Base-by-base conservation (phyloP, 2,888 invertebrate species). In the Platycnemis pennipes region DNA sequence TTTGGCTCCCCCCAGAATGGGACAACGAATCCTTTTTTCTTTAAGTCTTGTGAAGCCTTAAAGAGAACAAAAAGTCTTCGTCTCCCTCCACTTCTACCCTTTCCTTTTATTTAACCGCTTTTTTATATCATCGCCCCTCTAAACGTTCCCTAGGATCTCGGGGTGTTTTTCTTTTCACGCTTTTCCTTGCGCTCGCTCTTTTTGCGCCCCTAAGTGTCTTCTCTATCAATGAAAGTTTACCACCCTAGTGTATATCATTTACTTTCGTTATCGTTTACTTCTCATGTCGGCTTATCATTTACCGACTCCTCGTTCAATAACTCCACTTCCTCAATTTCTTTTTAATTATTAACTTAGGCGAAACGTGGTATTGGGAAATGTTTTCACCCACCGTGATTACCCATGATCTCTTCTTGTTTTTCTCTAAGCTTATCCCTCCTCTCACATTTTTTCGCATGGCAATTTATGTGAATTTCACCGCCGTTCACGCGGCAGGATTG, bases 151-250 rank as follows among this genome's bases (percentile, higher is more conserved):
- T 11, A 11, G 13, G 49, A 49, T 11, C 11, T 49, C 13, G 4
- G 49, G 26, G 63, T 63, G 63, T 63, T 63, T 63, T 63, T 63
- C 63, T 63, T 63, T 63, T n/a, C 63, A n/a, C 49, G 49, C 19
- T 16, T n/a, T n/a, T n/a, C n/a, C 49, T 11, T 26, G 26, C n/a
- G n/a, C 63, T n/a, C 19, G n/a, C 89, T 56, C 89, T 37, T 26
- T 89, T 89, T 56, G 56, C 89, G 89, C 89, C 89, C 42, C 89
- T 31, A 31, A 53, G 53, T 89, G n/a, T 89, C 42, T 89, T 89
- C 89, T 42, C 22, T 56, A 89, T 56, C 42, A 46, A 26, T 53
- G 56, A 56, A 89, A 89, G 53, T 53, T 56, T 89, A 56, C 37
- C 89, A 22, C 88, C 49, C 37, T 56, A 13, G 8, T n/a, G n/a